Base-by-base conservation (phyloP, 2,888 invertebrate species). In the Rhingia rostrata region DNA sequence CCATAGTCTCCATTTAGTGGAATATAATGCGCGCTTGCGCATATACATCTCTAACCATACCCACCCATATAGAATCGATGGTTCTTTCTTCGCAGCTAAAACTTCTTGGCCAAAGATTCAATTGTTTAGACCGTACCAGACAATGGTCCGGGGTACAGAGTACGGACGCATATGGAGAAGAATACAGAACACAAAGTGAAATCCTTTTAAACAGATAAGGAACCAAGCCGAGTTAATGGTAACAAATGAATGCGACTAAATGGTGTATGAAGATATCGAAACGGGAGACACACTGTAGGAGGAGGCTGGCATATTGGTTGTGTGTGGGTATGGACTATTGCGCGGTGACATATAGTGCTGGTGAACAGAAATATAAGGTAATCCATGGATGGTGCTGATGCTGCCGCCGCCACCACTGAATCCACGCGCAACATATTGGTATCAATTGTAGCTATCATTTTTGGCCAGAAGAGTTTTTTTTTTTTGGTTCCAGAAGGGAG, bases 201-300 rank as follows among this genome's bases (percentile, higher is more conserved):
- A 84, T 84, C 84, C 84, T 84, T 80, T 84, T 75, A 74, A 84
- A 80, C 80, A 84, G 84, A 84, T 84, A 84, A 84, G 80, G 56
- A 80, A 75, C 84, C 88, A 86, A 88, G 88, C 84, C 88, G 89
- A 90, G 90, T 90, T 90, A 91, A 91, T 91, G 90, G 90, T 89
- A 90, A 90, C 91, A 91, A 91, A 91, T 91, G 91, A 91, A 91
- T 90, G 90, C 90, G 89, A 89, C 90, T 90, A 90, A 90, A 90
- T 90, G 90, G 89, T 90, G 88, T 90, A 90, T 90, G 89, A 90
- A 90, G 90, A 90, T 91, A 90, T 90, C 91, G 88, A 89, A 91
- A 90, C 87, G 86, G 89, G 88, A 89, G 90, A 90, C 90, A 91
- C 89, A 90, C 89, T 90, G 89, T 89, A 87, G 89, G 88, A 88